These are phyloP conservation scores for Moxostoma hubbsi DNA, from an alignment of 2,797 vertebrate species.

Conservation along the genomic window DNA sequence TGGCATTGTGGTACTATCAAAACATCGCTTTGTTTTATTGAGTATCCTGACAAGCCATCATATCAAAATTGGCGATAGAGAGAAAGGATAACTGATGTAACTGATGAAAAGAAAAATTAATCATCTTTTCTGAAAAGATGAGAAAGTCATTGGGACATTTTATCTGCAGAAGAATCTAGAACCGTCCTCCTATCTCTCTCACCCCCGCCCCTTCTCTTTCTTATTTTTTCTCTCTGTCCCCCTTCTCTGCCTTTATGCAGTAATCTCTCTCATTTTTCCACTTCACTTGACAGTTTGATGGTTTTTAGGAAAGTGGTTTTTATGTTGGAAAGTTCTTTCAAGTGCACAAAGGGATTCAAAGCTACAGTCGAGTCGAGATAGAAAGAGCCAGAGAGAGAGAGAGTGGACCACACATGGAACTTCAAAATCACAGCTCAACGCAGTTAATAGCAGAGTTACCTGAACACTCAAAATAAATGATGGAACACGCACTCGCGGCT, in stretches of 20 bases:
- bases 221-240: neutral
- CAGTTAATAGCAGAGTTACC: constrained; percentile 31
- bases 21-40: too few species aligned
- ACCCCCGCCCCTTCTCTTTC: constrained; percentile 46
- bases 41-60: too few species aligned
- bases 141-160: constrained; percentile 67
- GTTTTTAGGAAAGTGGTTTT: constrained; percentile 70
- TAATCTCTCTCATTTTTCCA: constrained; percentile 66
- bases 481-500: constrained; percentile 22
- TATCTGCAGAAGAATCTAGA: constrained; percentile 55
- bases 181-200: neutral
- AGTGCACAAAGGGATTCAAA: constrained; percentile 37
- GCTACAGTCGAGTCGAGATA: constrained; percentile 26
- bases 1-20: too few species aligned
- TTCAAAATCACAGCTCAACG: constrained; percentile 39
- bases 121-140: constrained; percentile 57
- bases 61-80: neutral
- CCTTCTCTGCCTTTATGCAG: constrained; percentile 47
- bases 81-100: constrained; percentile 70
- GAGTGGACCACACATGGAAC: constrained; percentile 14
- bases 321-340: constrained; percentile 65
- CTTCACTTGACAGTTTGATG: constrained; percentile 70
- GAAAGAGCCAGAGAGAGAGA: neutral
- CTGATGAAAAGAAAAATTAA: constrained; percentile 56
- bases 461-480: neutral